Percentiles rank a stretch among this genome's conserved stretches.
Conservation (phyloP, 2,888 invertebrate genomes). For the Plusia festucae region DNA sequence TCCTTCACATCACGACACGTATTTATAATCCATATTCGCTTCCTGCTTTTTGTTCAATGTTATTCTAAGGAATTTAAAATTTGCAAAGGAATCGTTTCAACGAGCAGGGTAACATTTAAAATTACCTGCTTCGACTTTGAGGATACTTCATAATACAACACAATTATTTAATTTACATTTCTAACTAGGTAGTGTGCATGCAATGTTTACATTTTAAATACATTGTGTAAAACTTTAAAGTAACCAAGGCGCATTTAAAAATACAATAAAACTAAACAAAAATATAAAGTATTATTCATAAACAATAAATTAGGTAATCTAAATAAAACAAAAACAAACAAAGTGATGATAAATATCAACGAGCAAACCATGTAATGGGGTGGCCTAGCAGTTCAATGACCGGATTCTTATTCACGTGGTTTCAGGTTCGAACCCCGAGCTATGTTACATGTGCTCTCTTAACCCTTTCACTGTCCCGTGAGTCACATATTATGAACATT, state of each 20-base stretch:
- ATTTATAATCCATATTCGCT: slow-evolving; percentile 85
- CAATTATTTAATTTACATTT: slow-evolving; percentile 54
- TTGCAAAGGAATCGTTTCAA: slow-evolving; percentile 71
- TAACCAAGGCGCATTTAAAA: no score
- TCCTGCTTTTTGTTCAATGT: slow-evolving; percentile 86
- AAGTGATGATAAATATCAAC: not conserved
- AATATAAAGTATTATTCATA: no score
- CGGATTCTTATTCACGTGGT: no score
- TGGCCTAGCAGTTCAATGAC: no score
- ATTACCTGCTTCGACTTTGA: slow-evolving; percentile 36
- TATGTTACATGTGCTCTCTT: no score
- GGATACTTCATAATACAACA: slow-evolving; percentile 26
- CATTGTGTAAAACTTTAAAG: no score
- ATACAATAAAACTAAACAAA: no score
- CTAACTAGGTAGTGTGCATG: slow-evolving; percentile 40
- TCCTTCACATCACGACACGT: slow-evolving; percentile 83
- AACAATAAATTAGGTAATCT: no score
- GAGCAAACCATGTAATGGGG: no score
- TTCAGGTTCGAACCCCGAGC: no score
- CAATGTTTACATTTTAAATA: slow-evolving; percentile 40
- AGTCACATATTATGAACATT: no score
- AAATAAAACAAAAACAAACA: not conserved
- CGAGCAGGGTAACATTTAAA: slow-evolving; percentile 55
- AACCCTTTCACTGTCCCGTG: no score
- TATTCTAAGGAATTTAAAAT: slow-evolving; percentile 77